Base-by-base conservation (phyloP, 2,888 invertebrate genomes). In the Synergus japonicus region DNA sequence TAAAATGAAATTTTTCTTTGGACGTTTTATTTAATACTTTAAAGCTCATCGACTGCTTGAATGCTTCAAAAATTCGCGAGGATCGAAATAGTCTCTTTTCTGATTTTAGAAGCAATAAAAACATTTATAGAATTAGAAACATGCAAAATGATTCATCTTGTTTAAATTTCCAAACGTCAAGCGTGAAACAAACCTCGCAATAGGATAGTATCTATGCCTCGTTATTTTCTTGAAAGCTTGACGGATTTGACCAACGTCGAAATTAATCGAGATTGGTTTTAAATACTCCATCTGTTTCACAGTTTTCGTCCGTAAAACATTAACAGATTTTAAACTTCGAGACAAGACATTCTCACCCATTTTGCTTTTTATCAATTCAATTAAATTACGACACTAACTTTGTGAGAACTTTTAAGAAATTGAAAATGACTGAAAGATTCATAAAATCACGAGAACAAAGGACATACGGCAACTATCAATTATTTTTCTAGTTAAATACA, bases 1-100 rank as follows among this genome's bases (percentile, higher is more conserved):
- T 73, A 64, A 64, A 81, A 46, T 58, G 8, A 8, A 54, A 5
- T 49, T 5, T 15, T 49, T 44, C 44, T 44, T 10, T 44, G 10
- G 9, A 10, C 10, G 44, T 44, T 49, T 49, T 15, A 49, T 15
- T 49, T 49, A 15, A 49, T 4, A 49, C 54, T 41, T 41, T 69
- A 73, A 78, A 58, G 67, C 18, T 69, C 29, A 76, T 69, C 64
- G 76, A 37, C 0, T 37, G 37, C 18, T 9, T 18, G 54, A 58
- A 58, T 18, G 54, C 15, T 58, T 18, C 3, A 58, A 58, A 58
- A 18, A 18, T 18, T 58, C n/a, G 9, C 54, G 18, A 18, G 18
- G 54, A 9, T 58, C 18, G 54, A n/a, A 18, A 18, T 18, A 18
- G 54, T n/a, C n/a, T 58, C 9, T n/a, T 9, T 58, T 58, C n/a